Percentiles rank a stretch among this genome's conserved stretches.
These are phyloP conservation scores for Anolis carolinensis DNA, from an alignment of 2,113 vertebrate species.

Conservation along the genomic window DNA sequence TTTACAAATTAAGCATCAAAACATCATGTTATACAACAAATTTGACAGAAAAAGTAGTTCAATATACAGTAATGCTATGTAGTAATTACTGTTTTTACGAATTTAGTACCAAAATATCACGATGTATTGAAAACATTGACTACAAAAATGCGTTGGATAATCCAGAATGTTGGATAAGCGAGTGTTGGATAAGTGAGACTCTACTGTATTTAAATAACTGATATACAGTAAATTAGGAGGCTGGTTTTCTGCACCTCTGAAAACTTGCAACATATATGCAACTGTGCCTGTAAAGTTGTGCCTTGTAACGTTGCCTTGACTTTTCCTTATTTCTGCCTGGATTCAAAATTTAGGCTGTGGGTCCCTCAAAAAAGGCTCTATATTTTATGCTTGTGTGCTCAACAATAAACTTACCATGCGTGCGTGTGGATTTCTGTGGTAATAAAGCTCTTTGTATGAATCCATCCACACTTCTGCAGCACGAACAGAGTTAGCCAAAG, in stretches of 20 bases:
- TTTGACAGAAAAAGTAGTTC: too few species aligned
- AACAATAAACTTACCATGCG: constrained; percentile 82
- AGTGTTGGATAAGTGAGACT: too few species aligned
- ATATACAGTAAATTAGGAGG: neutral
- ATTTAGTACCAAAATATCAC: too few species aligned
- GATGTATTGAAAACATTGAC: too few species aligned
- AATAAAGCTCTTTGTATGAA: constrained; percentile 91
- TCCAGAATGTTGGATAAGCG: too few species aligned
- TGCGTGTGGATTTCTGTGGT: constrained; percentile 91
- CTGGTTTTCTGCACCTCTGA: neutral
- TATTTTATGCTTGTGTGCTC: neutral
- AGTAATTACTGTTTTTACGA: too few species aligned
- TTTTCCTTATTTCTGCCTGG: neutral
- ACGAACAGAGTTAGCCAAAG: constrained; percentile 94
- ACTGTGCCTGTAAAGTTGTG: neutral
- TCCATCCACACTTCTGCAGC: constrained; percentile 99
- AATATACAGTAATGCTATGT: too few species aligned
- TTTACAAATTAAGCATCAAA: too few species aligned
- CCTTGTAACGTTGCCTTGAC: neutral
- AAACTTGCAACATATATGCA: neutral
- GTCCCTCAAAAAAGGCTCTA: neutral
- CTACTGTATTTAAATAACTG: too few species aligned
- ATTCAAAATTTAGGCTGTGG: neutral
- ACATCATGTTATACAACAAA: too few species aligned
- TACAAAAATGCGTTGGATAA: too few species aligned